phyloP scores from a whole-genome alignment of 2,797 vertebrate genomes.

The Synaphobranchus kaupii region DNA sequence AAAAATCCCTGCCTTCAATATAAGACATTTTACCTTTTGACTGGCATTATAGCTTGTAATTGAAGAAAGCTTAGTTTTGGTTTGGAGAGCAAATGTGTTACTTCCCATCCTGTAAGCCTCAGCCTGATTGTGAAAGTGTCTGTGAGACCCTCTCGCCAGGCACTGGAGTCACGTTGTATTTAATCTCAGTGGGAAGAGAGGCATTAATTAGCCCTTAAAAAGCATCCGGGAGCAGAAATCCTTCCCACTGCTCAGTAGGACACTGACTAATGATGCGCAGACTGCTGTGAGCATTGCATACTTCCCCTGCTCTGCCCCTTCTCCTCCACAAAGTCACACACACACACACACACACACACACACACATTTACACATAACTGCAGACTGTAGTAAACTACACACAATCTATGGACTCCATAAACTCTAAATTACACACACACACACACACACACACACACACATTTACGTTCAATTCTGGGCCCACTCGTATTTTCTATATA shows the following conservation, averaged over 20 bases:
- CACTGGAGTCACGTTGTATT: not conserved
- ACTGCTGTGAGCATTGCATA: not conserved
- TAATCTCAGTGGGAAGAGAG: not conserved
- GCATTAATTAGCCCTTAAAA: slow-evolving; percentile 3
- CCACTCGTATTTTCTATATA: no score
- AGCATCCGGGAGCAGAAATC: not conserved
- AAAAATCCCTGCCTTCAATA: not conserved
- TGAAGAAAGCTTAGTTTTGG: not conserved
- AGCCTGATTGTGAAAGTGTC: not conserved
- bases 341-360: no score
- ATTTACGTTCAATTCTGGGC: no score
- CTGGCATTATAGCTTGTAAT: not conserved
- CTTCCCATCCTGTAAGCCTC: not conserved
- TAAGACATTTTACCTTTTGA: not conserved
- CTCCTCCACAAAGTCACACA: no score
- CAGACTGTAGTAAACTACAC: no score
- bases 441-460: no score
- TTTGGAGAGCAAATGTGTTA: not conserved
- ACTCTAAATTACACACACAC: no score
- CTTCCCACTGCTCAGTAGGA: not conserved
- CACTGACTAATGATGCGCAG: not conserved
- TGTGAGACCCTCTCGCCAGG: not conserved
- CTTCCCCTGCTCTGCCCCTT: not conserved
- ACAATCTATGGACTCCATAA: no score
- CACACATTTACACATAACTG: no score